Evolutionary conservation across 2,888 invertebrate genomes (phyloP).

Genomic region (Ectemnius continuus): DNA sequence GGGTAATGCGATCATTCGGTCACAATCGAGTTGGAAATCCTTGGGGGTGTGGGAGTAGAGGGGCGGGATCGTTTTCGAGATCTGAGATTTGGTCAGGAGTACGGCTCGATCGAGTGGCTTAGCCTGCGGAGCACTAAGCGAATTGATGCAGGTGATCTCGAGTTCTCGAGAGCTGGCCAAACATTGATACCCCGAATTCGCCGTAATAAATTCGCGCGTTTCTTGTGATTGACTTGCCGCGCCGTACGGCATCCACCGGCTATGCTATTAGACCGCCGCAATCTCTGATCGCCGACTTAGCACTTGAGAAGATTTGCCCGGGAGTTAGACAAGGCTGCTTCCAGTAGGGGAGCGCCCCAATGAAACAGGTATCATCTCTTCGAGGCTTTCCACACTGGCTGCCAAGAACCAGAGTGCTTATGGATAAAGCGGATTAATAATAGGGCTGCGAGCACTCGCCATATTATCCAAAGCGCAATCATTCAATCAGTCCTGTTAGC

Average conservation of each 20-base stretch:
- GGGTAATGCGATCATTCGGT: conserved; percentile 29
- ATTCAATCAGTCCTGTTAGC: too few relatives aligned
- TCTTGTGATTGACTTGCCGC: conserved; percentile 61
- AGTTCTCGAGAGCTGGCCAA: conserved; percentile 65
- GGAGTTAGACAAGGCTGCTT: conserved; percentile 8
- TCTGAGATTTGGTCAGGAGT: conserved; percentile 22
- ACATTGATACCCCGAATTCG: conserved; percentile 65
- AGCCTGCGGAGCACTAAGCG: conserved; percentile 35
- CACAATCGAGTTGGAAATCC: conserved; percentile 37
- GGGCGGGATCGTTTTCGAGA: conserved; percentile 40
- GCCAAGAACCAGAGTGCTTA: conserved; percentile 22
- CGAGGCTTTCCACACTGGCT: too few relatives aligned
- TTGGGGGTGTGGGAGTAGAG: conserved; percentile 30
- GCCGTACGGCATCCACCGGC: conserved; percentile 19
- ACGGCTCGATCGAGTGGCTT: conserved; percentile 33
- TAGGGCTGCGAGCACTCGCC: conserved; percentile 57
- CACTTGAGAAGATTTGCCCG: conserved; percentile 52
- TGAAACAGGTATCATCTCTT: conserved; percentile 26
- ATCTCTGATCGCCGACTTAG: conserved; percentile 67
- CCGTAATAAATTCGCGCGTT: conserved; percentile 68
- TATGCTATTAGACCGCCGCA: conserved; percentile 40
- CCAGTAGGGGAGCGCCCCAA: background rate
- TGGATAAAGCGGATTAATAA: conserved; percentile 55
- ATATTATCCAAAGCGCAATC: conserved; percentile 45
- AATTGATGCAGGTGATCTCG: conserved; percentile 49